Percentiles rank a stretch among this genome's conserved stretches.
phyloP scores from a whole-genome alignment of 2,797 vertebrate species.

The Choloepus didactylus region DNA sequence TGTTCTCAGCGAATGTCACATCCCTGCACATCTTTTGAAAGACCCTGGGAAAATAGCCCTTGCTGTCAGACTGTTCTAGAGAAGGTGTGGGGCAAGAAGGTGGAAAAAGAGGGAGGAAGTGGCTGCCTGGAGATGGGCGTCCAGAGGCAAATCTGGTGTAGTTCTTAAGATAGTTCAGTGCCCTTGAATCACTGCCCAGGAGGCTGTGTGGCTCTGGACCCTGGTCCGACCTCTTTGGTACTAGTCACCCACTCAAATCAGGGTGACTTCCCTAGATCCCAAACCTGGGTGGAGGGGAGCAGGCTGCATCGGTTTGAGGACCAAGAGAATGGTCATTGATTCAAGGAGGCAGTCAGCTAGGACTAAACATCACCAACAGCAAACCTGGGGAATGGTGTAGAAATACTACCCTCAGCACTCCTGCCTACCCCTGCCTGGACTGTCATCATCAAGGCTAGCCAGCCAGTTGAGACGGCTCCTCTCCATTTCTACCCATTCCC shows the following conservation, averaged over 20 bases:
- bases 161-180: neutral
- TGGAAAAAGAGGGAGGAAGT: neutral
- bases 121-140: neutral
- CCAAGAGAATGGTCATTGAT: neutral
- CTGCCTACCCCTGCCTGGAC: too few species aligned
- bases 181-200: neutral
- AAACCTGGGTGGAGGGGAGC: neutral
- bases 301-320: neutral
- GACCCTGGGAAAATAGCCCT: neutral
- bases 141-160: neutral
- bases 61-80: neutral
- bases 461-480: neutral
- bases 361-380: neutral
- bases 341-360: neutral
- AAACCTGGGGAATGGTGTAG: neutral
- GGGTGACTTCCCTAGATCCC: neutral
- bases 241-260: neutral
- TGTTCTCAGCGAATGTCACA: neutral
- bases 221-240: neutral
- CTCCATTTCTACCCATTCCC: neutral
- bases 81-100: neutral
- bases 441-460: neutral
- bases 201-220: neutral
- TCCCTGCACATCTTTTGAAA: neutral
- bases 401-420: accelerated